Conservation (phyloP, 2,888 invertebrate genomes). For the Mythimna lalbum region DNA sequence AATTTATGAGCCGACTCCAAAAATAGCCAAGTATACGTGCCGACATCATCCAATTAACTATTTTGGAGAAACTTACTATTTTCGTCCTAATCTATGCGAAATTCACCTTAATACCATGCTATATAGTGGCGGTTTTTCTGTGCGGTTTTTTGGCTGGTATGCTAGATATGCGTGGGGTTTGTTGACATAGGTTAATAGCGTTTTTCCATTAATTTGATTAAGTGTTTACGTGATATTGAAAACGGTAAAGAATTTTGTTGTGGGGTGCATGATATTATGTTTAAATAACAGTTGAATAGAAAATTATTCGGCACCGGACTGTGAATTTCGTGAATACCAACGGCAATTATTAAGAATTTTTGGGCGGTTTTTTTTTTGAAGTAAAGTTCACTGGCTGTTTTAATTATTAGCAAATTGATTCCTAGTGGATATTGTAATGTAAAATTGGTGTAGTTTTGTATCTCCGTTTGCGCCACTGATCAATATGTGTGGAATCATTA, state of each 20-base stretch:
- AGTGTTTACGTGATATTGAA: conserved; percentile 31
- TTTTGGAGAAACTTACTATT: conserved; percentile 45
- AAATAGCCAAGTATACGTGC: conserved; percentile 50
- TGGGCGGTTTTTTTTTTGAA: too few species aligned
- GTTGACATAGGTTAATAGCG: conserved; percentile 36
- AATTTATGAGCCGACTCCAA: conserved; percentile 54
- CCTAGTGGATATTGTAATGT: too few species aligned
- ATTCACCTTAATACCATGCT: neutral
- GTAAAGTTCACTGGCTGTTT: too few species aligned
- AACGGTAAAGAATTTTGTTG: conserved; percentile 3
- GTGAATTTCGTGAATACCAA: neutral
- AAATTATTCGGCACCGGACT: neutral
- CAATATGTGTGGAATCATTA: too few species aligned
- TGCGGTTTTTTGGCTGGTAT: conserved; percentile 5
- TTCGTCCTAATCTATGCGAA: conserved; percentile 25
- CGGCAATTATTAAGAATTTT: too few species aligned
- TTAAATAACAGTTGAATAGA: neutral
- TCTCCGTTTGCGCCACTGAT: too few species aligned
- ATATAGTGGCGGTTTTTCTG: conserved; percentile 25
- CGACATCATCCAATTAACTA: conserved; percentile 47
- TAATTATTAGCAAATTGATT: too few species aligned
- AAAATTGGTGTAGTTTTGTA: too few species aligned
- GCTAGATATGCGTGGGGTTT: conserved; percentile 8
- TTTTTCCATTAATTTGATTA: conserved; percentile 50
- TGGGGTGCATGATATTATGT: conserved; percentile 1